Base-by-base conservation (phyloP, 2,888 invertebrate genomes). In the Apamea crenata region DNA sequence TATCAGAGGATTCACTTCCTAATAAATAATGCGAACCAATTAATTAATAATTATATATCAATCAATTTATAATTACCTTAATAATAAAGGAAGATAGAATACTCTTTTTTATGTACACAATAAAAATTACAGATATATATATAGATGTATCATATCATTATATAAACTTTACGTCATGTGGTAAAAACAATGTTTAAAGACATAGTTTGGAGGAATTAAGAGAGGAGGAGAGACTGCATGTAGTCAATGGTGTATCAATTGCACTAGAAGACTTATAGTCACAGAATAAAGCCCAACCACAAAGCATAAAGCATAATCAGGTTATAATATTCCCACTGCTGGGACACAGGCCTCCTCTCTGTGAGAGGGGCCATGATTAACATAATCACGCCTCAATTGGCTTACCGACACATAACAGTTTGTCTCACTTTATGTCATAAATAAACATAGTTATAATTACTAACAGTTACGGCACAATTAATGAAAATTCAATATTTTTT, bases 401-500 rank as follows among this genome's bases (percentile, higher is more conserved):
- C 32, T 66, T 66, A 63, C n/a, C n/a, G 7, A 63, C 32, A 72
- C 29, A 50, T 71, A 73, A 68, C 18, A 32, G 40, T 12, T 3
- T 65, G 14, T 6, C 18, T 63, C 1, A 74, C 50, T 67, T 83
- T 67, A 59, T 44, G 4, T 65, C 66, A 80, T 86, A 47, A 75
- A 80, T 80, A 85, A 70, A 73, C 80, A 85, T 83, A 1, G 4
- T 6, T 53, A 21, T 53, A 72, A 73, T 83, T 53, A 83, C 21
- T 14, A 73, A 80, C 80, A 80, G 80, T 70, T 77, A 77, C 21
- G 36, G 53, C 66, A 67, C n/a, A 77, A 73, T 75, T 67, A 16
- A 74, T 66, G 12, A 75, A 72, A 66, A 77, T 59, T 59, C 47
- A 63, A 36, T 29, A 72, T 12, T 75, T 78, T 77, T 77, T 86